A percentile compares a stretch with the other conserved stretches of the same genome.
Conservation (phyloP, 2,797 vertebrate species). For the Coranthus polyacanthus region DNA sequence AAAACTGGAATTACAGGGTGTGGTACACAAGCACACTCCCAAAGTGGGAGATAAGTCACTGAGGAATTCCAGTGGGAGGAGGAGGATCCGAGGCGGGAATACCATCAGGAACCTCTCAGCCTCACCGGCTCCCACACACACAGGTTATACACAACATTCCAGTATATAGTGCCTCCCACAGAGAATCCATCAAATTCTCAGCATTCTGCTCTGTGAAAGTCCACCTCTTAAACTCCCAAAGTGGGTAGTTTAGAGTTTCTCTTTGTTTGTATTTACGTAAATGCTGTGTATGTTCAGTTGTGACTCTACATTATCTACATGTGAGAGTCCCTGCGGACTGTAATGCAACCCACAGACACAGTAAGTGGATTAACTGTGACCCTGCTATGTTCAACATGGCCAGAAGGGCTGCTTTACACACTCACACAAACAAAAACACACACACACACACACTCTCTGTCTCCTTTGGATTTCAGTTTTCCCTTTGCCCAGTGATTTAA, state of each 20-base stretch:
- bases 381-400: constrained; percentile 9
- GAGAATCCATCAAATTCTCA: background rate
- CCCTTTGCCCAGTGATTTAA: constrained; percentile 22
- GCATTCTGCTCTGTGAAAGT: background rate
- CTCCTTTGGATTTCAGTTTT: constrained; percentile 20
- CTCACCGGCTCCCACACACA: constrained; percentile 44
- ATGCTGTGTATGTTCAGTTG: background rate
- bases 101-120: constrained; percentile 33
- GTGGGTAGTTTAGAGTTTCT: background rate
- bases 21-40: constrained; percentile 8
- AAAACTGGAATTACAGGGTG: constrained; percentile 14
- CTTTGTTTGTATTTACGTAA: background rate
- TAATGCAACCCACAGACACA: constrained; percentile 36
- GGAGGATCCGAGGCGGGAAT: constrained; percentile 27
- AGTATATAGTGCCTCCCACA: background rate
- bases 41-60: constrained; percentile 32
- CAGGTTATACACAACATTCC: constrained; percentile 44
- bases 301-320: background rate
- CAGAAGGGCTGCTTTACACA: constrained; percentile 11
- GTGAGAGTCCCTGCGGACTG: constrained; percentile 16
- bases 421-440: background rate
- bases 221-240: background rate
- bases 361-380: constrained; percentile 65
- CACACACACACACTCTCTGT: background rate
- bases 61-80: constrained; percentile 70